Base-by-base conservation (phyloP, 2,888 invertebrate species). In the Pelosia muscerda region DNA sequence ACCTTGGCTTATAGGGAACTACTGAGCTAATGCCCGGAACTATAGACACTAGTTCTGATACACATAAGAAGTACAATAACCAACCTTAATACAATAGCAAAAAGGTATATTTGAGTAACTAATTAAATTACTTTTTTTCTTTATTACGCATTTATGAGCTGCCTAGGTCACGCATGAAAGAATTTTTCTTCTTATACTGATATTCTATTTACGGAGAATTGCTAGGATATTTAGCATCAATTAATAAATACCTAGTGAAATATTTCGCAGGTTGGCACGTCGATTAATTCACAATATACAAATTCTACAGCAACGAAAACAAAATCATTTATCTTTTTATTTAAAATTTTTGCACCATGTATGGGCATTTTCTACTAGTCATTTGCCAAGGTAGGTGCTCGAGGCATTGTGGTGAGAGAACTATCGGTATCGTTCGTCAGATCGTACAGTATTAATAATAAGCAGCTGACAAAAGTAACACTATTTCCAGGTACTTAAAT, bases 1-100 rank as follows among this genome's bases (percentile, higher is more conserved):
- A 88, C 88, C 88, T 86, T 86, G 89, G 89, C 90, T 85, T 79
- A 85, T 81, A 84, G 84, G 88, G 89, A 88, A 89, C 88, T 85
- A 81, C 74, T 81, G 73, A 84, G 81, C 81, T 79, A 74, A 81
- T 81, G 81, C 86, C 87, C 90, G 91, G 92, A 88, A 84, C 82
- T 78, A 71, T 28, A 57, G 65, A 68, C 22, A 67, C 63, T 53
- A 19, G 31, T 23, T 73, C 34, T 54, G 23, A 11, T 38, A 57
- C 28, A 25, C 11, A 10, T 70, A 61, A 22, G 19, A 66, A 25
- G 11, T 4, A 10, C 58, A 26, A 76, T 66, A 64, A 67, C 11
- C 31, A 22, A 78, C 72, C 71, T 70, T 78, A 78, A 67, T 0
- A 0, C 6, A 10, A 31, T 23, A 0, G 4, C 0, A 22, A 63